A percentile compares a stretch with the other conserved stretches of the same genome.
Evolutionary conservation across 2,888 invertebrate species (phyloP).

Genomic region (Trichogramma evanescens): DNA sequence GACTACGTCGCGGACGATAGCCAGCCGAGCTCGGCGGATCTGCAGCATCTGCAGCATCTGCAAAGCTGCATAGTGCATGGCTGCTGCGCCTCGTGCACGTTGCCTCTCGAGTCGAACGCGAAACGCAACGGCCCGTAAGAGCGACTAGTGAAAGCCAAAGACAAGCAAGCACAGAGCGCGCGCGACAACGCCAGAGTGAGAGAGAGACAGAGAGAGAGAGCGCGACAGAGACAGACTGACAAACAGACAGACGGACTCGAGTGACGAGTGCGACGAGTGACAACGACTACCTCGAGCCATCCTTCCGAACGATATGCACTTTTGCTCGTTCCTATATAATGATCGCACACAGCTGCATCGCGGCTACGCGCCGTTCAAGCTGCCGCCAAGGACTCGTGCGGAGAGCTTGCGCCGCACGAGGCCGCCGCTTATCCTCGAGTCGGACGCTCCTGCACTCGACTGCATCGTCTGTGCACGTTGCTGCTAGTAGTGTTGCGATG

Average conservation of each 20-base stretch:
- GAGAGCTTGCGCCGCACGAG: neutral
- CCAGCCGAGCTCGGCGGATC: neutral
- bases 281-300: neutral
- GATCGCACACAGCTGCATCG: too few species aligned
- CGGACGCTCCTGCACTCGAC: neutral
- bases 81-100: neutral
- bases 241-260: neutral
- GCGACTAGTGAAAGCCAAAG: too few species aligned
- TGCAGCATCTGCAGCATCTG: neutral
- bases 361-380: too few species aligned
- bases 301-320: too few species aligned
- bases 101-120: neutral
- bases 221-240: conserved; percentile 5
- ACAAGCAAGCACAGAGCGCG: too few species aligned
- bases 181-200: neutral
- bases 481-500: too few species aligned
- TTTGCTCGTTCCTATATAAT: too few species aligned
- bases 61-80: too few species aligned
- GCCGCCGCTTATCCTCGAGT: neutral
- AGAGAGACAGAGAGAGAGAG: neutral
- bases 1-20: conserved; percentile 41
- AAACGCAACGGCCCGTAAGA: neutral
- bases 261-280: neutral
- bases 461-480: too few species aligned
- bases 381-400: neutral